phyloP scores from a whole-genome alignment of 2,888 invertebrate species.

The Sphecodes monilicornis region DNA sequence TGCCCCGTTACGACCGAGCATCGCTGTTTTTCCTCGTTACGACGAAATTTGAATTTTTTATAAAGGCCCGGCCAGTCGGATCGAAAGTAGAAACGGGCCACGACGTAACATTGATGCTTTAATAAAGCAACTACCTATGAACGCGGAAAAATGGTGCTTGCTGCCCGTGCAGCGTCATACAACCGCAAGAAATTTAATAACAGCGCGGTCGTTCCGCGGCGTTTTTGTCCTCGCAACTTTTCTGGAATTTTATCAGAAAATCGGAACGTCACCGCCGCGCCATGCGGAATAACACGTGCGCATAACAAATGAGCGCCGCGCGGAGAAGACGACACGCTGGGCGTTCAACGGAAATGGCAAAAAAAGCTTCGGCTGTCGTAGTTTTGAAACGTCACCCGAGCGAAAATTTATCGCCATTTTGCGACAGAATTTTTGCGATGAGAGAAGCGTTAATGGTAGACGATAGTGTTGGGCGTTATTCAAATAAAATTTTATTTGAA shows the following conservation, averaged over 20 bases:
- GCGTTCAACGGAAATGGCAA: background rate
- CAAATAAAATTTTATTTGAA: background rate
- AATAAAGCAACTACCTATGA: conserved; percentile 61
- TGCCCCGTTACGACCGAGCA: too few relatives aligned
- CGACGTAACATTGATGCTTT: conserved; percentile 47
- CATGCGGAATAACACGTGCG: conserved; percentile 44
- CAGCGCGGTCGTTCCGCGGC: conserved; percentile 27
- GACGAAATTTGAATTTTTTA: conserved; percentile 29
- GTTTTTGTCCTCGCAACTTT: conserved; percentile 24
- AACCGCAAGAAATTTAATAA: conserved; percentile 62
- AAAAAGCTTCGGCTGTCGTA: background rate
- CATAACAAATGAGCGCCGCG: conserved; percentile 47
- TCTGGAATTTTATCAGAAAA: conserved; percentile 39
- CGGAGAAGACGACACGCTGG: conserved; percentile 7
- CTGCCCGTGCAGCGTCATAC: conserved; percentile 14
- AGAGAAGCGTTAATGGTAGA: background rate
- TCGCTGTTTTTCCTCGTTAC: conserved; percentile 15
- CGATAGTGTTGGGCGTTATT: background rate
- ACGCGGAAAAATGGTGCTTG: conserved; percentile 26
- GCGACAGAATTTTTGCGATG: background rate
- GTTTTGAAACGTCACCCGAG: background rate
- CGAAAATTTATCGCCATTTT: background rate
- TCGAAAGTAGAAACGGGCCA: conserved; percentile 11
- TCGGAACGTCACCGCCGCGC: conserved; percentile 15
- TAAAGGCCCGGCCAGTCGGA: background rate